phyloP scores from a whole-genome alignment of 1,140 invertebrate genomes.

The Hyles vespertilio region DNA sequence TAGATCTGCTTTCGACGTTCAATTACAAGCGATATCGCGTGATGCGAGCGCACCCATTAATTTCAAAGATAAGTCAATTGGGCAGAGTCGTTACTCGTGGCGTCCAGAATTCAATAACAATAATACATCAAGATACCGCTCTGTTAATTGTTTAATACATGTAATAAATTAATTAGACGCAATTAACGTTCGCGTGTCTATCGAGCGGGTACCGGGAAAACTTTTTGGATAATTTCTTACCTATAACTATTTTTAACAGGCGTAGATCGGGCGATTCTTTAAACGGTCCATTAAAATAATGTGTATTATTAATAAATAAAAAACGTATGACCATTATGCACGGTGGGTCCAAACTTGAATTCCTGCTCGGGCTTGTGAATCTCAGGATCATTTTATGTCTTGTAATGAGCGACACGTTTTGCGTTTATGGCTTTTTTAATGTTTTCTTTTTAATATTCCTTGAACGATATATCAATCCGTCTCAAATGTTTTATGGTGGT shows the following conservation, averaged over 20 bases:
- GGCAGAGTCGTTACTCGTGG: slow-evolving; percentile 33
- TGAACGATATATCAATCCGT: too few relatives aligned
- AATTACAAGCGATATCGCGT: slow-evolving; percentile 55
- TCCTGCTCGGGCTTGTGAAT: too few relatives aligned
- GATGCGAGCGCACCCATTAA: slow-evolving; percentile 56
- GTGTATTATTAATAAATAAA: too few relatives aligned
- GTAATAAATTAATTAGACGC: slow-evolving; percentile 74
- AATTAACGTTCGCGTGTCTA: slow-evolving; percentile 65
- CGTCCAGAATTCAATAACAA: slow-evolving; percentile 59
- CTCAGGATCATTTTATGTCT: too few relatives aligned
- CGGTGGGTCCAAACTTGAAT: too few relatives aligned
- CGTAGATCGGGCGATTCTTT: too few relatives aligned
- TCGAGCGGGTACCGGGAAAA: slow-evolving; percentile 2
- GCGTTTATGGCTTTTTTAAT: too few relatives aligned
- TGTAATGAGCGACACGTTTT: too few relatives aligned
- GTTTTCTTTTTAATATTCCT: too few relatives aligned
- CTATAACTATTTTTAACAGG: slow-evolving; percentile 10
- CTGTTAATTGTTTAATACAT: slow-evolving; percentile 73
- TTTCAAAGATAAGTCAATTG: slow-evolving; percentile 72
- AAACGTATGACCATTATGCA: too few relatives aligned
- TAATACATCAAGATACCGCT: slow-evolving; percentile 68
- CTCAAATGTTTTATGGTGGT: too few relatives aligned
- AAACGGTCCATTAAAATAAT: too few relatives aligned
- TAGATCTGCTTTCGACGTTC: slow-evolving; percentile 27
- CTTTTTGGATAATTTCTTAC: slow-evolving; percentile 9